A percentile compares a stretch with the other conserved stretches of the same genome.
These are phyloP conservation scores for Condylura cristata DNA, from an alignment of 2,113 vertebrate species.

Conservation along the genomic window DNA sequence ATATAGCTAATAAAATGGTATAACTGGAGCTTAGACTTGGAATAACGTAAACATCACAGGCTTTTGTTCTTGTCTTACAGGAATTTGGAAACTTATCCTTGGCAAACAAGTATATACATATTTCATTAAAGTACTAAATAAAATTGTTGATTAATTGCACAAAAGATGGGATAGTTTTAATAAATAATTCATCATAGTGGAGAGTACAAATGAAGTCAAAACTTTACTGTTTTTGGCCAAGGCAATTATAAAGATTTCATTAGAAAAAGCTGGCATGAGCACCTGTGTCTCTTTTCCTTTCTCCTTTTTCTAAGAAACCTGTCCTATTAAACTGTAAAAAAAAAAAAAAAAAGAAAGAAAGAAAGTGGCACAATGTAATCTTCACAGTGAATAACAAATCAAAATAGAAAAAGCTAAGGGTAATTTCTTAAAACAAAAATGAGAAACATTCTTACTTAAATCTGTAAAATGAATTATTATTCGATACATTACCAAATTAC, in stretches of 20 bases:
- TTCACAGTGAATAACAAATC: slow-evolving; percentile 16
- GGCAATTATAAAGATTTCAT: not conserved
- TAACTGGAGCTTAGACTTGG: not conserved
- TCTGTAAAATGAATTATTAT: not conserved
- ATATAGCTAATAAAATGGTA: slow-evolving; percentile 53
- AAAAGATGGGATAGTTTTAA: not conserved
- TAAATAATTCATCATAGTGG: not conserved
- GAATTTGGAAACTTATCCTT: slow-evolving; percentile 24
- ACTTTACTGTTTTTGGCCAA: slow-evolving; percentile 9
- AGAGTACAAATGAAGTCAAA: not conserved
- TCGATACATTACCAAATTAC: slow-evolving; percentile 38
- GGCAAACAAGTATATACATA: not conserved
- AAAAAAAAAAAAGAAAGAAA: too few species aligned
- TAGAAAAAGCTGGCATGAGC: not conserved
- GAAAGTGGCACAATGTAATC: not conserved
- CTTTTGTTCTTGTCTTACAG: not conserved
- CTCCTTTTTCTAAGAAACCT: too few species aligned
- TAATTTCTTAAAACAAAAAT: slow-evolving; percentile 2
- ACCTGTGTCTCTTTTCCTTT: too few species aligned
- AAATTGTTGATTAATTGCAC: not conserved
- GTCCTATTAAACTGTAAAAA: too few species aligned
- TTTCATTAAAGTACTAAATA: slow-evolving; percentile 60
- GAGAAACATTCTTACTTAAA: not conserved
- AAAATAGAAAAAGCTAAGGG: slow-evolving; percentile 29
- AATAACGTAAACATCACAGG: slow-evolving; percentile 41